Conservation (phyloP, 2,888 invertebrate species). For the Microctonus aethiopoides region DNA sequence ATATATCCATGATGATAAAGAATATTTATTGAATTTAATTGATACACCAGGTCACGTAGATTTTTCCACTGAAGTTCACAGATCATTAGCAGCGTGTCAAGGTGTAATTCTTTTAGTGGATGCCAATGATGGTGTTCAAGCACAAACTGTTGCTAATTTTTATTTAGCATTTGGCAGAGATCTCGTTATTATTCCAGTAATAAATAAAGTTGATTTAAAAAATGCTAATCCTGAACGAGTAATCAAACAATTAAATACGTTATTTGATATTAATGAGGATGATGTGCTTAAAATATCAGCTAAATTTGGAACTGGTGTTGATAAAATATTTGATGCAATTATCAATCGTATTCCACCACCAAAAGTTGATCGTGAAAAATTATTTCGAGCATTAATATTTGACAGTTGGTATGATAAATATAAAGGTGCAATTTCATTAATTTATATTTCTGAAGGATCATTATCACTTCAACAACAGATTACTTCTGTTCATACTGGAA, state of each 20-base stretch:
- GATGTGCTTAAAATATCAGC: slow-evolving; percentile 88
- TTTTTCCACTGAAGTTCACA: slow-evolving; percentile 93
- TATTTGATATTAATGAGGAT: slow-evolving; percentile 83
- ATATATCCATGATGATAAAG: slow-evolving; percentile 75
- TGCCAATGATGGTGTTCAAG: slow-evolving; percentile 95
- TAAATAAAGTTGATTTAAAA: slow-evolving; percentile 97
- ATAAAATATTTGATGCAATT: slow-evolving; percentile 80
- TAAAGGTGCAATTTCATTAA: slow-evolving; percentile 81
- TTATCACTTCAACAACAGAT: slow-evolving; percentile 81
- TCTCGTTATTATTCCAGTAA: slow-evolving; percentile 86
- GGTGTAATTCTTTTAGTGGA: slow-evolving; percentile 95
- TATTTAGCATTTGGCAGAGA: slow-evolving; percentile 87
- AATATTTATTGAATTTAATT: slow-evolving; percentile 91
- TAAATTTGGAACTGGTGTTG: slow-evolving; percentile 88
- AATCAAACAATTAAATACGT: slow-evolving; percentile 78
- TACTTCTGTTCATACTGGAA: slow-evolving; percentile 77
- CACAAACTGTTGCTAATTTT: slow-evolving; percentile 98
- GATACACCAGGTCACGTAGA: slow-evolving; percentile 99
- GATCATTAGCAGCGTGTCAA: slow-evolving; percentile 93
- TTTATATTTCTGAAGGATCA: slow-evolving; percentile 82
- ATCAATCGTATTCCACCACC: slow-evolving; percentile 85
- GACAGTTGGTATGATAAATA: slow-evolving; percentile 95
- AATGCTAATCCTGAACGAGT: slow-evolving; percentile 89
- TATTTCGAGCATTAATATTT: slow-evolving; percentile 86
- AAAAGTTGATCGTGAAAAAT: slow-evolving; percentile 69